Conservation (phyloP, 2,113 vertebrate species). For the Bubo scandiacus region DNA sequence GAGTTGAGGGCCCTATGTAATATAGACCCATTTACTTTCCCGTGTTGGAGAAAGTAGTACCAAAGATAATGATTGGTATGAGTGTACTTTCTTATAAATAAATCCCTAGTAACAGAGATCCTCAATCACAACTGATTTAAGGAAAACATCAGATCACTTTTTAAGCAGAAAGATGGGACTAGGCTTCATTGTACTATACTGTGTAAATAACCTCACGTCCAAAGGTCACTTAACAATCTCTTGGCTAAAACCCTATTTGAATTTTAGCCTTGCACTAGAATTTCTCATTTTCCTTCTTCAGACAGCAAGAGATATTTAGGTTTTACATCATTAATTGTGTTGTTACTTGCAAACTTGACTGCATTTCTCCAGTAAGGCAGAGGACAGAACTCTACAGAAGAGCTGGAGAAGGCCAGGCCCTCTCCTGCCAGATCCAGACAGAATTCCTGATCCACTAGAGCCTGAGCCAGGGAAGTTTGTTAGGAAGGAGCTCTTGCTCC, state of each 20-base stretch:
- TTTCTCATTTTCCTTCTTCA: neutral
- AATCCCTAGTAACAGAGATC: neutral
- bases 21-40: neutral
- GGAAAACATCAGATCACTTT: neutral
- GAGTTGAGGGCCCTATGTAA: neutral
- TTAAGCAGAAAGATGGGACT: neutral
- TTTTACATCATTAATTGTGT: neutral
- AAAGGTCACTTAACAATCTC: constrained; percentile 10
- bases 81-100: neutral
- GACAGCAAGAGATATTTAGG: neutral
- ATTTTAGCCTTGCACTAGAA: neutral
- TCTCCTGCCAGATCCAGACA: neutral
- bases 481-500: neutral
- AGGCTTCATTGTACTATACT: neutral
- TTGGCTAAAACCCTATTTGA: neutral
- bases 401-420: neutral
- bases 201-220: neutral
- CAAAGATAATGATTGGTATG: neutral
- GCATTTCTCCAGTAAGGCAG: neutral
- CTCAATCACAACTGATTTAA: neutral
- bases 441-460: neutral
- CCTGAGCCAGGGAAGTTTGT: neutral
- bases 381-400: neutral
- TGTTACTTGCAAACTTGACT: neutral
- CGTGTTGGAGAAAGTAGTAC: neutral